Evolutionary conservation across 2,113 vertebrate species (phyloP), one percentile per base, ranked within the genome.

Genomic region (Camelus dromedarius): DNA sequence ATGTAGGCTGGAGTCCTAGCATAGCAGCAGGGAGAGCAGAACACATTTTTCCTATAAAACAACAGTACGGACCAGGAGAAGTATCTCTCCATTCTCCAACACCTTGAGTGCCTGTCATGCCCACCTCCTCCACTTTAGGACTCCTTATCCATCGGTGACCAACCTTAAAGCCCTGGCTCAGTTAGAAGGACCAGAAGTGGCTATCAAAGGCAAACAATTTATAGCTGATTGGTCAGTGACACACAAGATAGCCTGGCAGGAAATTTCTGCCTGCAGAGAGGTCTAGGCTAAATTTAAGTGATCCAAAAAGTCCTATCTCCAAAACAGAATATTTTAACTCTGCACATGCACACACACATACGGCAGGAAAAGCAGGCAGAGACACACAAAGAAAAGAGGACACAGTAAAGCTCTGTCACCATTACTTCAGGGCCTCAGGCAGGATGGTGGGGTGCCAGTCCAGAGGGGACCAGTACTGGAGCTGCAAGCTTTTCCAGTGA

Each of bases 381-480:
- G 32, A 58, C 46, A 70, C 18, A 93, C 16, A 52, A 20, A 54
- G 69, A 72, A 77, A 73, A 60, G 24, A 80, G 1, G 52, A 20
- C 76, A 75, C 46, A 66, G 56, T 26, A 28, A 66, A 42, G 48
- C 80, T n/a, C 52, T 52, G 42, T n/a, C 15, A 20, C 16, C 35
- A n/a, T 18, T 66, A 20, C 72, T 67, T 56, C 38, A 3, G 1
- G 22, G 16, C 32, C 2, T 2, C 16, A 10, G 30, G 64, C 6
- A 13, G 67, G 70, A 76, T 8, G 0, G 26, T 0, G 1, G 58
- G 60, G 30, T 38, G 6, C 22, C 20, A 6, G 30, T 6, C 12
- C 64, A 0, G 0, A 46, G n/a, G 19, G 60, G 0, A 42, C 2
- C 2, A 0, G 28, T 22, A n/a, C 82, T 1, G 11, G 4, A 35